These are phyloP conservation scores for Syrista parreyssii DNA, from an alignment of 2,888 invertebrate genomes.

Conservation along the genomic window DNA sequence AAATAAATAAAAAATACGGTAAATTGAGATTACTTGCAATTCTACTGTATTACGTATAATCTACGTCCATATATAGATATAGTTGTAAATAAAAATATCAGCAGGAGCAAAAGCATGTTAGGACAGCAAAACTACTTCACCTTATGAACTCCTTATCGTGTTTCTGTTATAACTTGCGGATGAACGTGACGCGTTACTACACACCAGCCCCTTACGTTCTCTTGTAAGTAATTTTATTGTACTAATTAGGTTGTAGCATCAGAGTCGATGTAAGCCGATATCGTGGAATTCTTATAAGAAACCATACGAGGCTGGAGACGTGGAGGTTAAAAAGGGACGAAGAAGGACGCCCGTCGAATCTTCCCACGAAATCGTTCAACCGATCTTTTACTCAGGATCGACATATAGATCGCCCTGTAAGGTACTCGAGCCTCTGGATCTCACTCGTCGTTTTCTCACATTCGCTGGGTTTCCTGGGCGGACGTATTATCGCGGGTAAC, in stretches of 20 bases:
- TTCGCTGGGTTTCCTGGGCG: conserved; percentile 21
- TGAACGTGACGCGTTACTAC: not conserved
- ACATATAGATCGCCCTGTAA: not conserved
- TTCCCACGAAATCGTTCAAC: not conserved
- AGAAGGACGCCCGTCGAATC: not conserved
- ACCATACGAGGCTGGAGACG: conserved; percentile 31
- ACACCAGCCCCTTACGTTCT: not conserved
- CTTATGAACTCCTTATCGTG: not conserved
- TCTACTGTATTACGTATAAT: not conserved
- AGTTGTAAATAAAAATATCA: not conserved
- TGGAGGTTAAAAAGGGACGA: not conserved
- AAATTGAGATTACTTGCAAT: not conserved
- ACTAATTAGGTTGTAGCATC: conserved; percentile 6
- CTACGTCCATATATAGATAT: not conserved
- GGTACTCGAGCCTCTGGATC: not conserved
- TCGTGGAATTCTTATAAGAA: conserved; percentile 50
- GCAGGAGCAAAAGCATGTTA: not conserved
- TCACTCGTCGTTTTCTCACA: conserved; percentile 27
- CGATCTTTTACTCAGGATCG: not conserved
- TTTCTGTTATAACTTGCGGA: not conserved
- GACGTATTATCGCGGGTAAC: not conserved
- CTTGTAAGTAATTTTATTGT: conserved; percentile 9
- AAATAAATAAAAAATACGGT: not conserved
- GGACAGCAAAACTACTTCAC: not conserved
- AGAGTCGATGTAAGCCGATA: conserved; percentile 39